Evolutionary conservation across 2,113 vertebrate genomes (phyloP).

Genomic region (Nesospiza acunhae): DNA sequence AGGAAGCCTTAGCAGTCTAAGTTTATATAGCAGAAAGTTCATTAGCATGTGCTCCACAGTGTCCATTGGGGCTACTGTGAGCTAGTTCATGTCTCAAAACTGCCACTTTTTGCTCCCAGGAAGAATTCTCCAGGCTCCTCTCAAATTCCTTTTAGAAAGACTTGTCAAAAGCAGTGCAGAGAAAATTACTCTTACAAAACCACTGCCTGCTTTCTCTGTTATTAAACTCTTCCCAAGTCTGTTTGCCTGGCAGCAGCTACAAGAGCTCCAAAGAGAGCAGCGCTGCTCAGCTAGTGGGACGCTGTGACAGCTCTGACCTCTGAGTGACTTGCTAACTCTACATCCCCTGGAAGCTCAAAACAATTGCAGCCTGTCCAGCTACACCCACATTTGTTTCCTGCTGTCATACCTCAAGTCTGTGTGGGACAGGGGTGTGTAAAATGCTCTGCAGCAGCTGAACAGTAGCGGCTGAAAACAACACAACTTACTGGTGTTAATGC

Average conservation of each 20-base stretch:
- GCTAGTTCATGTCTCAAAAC: background rate
- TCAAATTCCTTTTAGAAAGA: background rate
- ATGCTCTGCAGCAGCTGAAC: background rate
- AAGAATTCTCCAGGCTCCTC: background rate
- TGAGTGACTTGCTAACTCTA: background rate
- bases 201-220: background rate
- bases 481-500: background rate
- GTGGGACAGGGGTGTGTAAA: background rate
- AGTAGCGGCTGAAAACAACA: background rate
- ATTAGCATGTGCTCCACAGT: background rate
- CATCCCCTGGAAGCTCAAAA: constrained; percentile 34
- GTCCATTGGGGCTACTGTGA: background rate
- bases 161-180: background rate
- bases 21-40: background rate
- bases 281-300: background rate
- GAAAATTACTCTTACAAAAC: background rate
- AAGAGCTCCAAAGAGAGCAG: background rate
- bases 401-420: background rate
- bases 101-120: background rate
- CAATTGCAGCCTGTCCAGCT: constrained; percentile 8
- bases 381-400: constrained; percentile 26
- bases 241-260: background rate
- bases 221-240: background rate
- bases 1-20: background rate
- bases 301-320: background rate